phyloP scores from a whole-genome alignment of 2,113 vertebrate genomes.

The Nyctereutes procyonoides region DNA sequence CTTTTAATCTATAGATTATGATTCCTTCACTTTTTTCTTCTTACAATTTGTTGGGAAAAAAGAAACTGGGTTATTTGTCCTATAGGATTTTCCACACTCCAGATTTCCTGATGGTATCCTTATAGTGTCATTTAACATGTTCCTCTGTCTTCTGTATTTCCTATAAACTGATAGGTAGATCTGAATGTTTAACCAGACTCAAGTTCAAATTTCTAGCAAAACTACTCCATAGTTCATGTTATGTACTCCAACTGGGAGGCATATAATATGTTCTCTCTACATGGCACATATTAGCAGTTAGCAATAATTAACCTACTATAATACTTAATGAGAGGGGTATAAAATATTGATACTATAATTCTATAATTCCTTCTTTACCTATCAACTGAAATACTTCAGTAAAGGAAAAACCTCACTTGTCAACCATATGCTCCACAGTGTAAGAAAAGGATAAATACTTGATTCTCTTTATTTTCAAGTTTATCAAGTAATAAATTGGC shows the following conservation, averaged over 20 bases:
- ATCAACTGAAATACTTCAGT: background rate
- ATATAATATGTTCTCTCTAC: background rate
- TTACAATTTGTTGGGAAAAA: background rate
- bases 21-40: background rate
- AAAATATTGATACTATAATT: conserved; percentile 35
- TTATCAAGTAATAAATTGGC: background rate
- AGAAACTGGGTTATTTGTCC: background rate
- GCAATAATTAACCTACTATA: background rate
- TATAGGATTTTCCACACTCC: background rate
- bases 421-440: background rate
- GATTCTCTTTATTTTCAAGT: conserved; percentile 23
- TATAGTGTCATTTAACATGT: background rate
- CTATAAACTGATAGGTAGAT: background rate
- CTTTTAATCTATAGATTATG: background rate
- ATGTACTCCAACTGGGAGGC: background rate
- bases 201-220: background rate
- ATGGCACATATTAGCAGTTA: background rate
- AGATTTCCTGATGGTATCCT: background rate
- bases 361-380: background rate
- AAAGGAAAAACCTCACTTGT: conserved; percentile 19
- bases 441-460: background rate
- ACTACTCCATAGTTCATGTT: background rate
- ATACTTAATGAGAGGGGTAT: background rate
- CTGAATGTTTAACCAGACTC: background rate
- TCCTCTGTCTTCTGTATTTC: conserved; percentile 9